phyloP scores from a whole-genome alignment of 1,140 invertebrate species.

The Mizuhopecten yessoensis region DNA sequence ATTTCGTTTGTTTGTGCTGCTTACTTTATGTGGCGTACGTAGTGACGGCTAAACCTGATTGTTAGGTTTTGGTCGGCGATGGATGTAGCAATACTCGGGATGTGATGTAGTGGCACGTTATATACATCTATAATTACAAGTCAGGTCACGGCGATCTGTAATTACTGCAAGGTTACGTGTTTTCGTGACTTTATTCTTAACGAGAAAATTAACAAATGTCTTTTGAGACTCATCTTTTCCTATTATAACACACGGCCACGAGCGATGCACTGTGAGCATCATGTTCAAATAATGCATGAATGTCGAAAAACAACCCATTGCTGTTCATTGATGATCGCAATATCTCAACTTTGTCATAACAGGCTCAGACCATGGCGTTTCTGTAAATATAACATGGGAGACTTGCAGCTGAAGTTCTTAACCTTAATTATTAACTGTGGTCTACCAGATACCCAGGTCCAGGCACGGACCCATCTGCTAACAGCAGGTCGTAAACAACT shows the following conservation, averaged over 20 bases:
- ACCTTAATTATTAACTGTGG: background rate
- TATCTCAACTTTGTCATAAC: background rate
- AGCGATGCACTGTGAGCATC: background rate
- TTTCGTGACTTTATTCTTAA: too few relatives aligned
- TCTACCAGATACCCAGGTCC: background rate
- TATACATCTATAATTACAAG: background rate
- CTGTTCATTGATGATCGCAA: background rate
- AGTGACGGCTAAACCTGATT: background rate
- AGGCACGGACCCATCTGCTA: background rate
- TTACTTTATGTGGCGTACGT: background rate
- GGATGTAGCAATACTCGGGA: background rate
- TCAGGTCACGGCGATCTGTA: background rate
- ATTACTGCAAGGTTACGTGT: too few relatives aligned
- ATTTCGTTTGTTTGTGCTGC: background rate
- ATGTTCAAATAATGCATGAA: background rate
- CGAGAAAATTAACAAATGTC: too few relatives aligned
- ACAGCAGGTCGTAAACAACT: background rate
- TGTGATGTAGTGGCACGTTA: background rate
- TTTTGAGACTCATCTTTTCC: background rate
- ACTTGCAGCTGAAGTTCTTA: background rate
- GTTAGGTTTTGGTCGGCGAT: background rate
- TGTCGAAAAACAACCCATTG: background rate
- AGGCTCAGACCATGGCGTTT: background rate
- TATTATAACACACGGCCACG: background rate
- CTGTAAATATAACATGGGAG: background rate